These are phyloP conservation scores for Rhodinocichla rosea DNA, from an alignment of 2,113 vertebrate species.

Conservation along the genomic window DNA sequence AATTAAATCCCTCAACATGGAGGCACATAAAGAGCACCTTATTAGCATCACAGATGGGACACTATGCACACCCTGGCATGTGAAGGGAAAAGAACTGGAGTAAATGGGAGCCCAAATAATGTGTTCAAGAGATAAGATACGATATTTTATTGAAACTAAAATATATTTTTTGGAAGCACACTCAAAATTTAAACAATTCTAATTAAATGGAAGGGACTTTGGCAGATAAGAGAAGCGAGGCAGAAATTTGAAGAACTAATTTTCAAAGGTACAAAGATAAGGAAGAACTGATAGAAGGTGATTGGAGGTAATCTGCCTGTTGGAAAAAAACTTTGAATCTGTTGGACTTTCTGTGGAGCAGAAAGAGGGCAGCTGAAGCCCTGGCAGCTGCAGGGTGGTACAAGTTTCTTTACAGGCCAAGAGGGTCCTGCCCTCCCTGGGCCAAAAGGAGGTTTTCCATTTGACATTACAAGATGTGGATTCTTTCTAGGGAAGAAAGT, in stretches of 20 bases:
- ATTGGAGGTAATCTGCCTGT: not conserved
- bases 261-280: not conserved
- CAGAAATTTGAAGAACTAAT: not conserved
- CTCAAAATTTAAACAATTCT: not conserved
- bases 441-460: not conserved
- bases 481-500: not conserved
- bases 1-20: not conserved
- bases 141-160: not conserved
- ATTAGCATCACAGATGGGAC: not conserved
- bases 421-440: not conserved
- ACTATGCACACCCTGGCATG: not conserved
- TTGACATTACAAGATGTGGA: not conserved
- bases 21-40: not conserved
- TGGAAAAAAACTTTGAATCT: not conserved
- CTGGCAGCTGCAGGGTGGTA: not conserved
- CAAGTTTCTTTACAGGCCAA: not conserved
- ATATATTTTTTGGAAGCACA: not conserved
- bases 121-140: not conserved
- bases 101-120: not conserved
- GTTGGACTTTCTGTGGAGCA: not conserved
- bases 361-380: not conserved
- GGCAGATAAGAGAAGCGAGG: not conserved
- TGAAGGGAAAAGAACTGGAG: not conserved
- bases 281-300: not conserved
- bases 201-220: not conserved